Percentiles rank a stretch among this genome's conserved stretches.
Evolutionary conservation across 2,113 vertebrate genomes (phyloP).

Genomic region (Pachyramphus minor): DNA sequence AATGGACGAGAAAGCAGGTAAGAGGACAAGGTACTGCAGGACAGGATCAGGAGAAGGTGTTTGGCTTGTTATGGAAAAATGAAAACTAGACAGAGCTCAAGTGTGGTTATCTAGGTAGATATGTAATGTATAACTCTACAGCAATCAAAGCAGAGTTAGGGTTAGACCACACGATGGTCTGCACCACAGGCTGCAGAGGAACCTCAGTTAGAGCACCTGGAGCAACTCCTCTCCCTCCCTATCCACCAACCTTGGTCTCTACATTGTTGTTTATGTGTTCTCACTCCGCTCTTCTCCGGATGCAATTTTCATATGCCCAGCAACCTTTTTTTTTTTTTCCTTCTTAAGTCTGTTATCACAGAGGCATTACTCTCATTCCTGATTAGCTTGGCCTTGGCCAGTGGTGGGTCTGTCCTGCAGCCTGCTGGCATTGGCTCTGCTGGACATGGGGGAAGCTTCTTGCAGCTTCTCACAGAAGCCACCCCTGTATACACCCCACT

Average conservation of each 20-base stretch:
- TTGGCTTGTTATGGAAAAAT: not conserved
- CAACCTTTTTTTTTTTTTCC: not conserved
- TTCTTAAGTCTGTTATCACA: not conserved
- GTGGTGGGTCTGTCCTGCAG: not conserved
- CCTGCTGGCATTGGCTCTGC: not conserved
- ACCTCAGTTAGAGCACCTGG: not conserved
- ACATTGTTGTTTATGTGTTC: not conserved
- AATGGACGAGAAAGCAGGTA: not conserved
- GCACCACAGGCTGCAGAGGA: not conserved
- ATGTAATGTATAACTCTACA: not conserved
- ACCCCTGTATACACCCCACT: not conserved
- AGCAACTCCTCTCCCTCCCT: not conserved
- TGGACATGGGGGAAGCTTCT: not conserved
- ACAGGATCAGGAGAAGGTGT: not conserved
- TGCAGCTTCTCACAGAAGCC: not conserved
- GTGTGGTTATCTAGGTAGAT: not conserved
- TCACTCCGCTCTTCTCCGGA: not conserved
- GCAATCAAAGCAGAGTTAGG: not conserved
- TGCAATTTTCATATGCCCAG: not conserved
- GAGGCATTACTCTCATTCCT: not conserved
- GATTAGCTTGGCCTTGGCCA: not conserved
- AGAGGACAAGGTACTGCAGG: not conserved
- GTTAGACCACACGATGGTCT: not conserved
- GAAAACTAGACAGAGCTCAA: not conserved
- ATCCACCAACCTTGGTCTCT: not conserved